Conservation (phyloP, 2,888 invertebrate genomes). For the Crocallis elinguaria region DNA sequence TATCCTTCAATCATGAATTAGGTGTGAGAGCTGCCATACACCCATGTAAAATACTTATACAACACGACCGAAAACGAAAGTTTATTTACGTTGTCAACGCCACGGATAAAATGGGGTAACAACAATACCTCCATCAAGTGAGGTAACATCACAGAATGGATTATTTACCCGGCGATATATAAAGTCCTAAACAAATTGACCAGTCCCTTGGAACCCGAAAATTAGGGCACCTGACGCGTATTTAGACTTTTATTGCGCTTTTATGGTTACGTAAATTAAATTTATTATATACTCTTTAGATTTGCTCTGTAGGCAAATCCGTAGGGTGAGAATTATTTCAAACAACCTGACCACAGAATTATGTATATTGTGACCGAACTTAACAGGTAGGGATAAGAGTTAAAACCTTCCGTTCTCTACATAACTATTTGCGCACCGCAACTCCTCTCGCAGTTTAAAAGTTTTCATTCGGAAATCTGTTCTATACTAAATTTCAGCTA, state of each 20-base stretch:
- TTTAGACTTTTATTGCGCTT: conserved; percentile 61
- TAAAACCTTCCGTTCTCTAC: too few relatives aligned
- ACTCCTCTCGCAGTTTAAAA: too few relatives aligned
- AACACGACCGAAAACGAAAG: not conserved
- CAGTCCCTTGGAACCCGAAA: conserved; percentile 45
- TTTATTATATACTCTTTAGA: conserved; percentile 42
- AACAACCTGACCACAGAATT: not conserved
- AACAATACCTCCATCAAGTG: conserved; percentile 46
- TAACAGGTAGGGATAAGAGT: not conserved
- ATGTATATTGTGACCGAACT: not conserved
- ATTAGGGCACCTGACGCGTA: conserved; percentile 42
- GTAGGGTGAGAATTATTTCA: conserved; percentile 23
- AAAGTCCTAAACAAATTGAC: conserved; percentile 72
- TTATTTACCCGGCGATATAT: conserved; percentile 21
- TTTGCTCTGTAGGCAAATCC: conserved; percentile 57
- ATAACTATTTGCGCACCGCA: too few relatives aligned
- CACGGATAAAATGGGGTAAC: conserved; percentile 5
- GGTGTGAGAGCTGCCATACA: too few relatives aligned
- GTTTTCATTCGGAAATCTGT: too few relatives aligned
- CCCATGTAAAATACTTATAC: too few relatives aligned
- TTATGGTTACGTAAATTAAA: conserved; percentile 52
- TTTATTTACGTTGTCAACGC: conserved; percentile 2
- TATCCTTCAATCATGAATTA: too few relatives aligned
- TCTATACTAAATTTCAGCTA: too few relatives aligned
- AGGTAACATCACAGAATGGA: conserved; percentile 32